Percentiles rank a stretch among this genome's conserved stretches.
phyloP scores from a whole-genome alignment of 2,888 invertebrate species.

The Dicroscelio sp. region DNA sequence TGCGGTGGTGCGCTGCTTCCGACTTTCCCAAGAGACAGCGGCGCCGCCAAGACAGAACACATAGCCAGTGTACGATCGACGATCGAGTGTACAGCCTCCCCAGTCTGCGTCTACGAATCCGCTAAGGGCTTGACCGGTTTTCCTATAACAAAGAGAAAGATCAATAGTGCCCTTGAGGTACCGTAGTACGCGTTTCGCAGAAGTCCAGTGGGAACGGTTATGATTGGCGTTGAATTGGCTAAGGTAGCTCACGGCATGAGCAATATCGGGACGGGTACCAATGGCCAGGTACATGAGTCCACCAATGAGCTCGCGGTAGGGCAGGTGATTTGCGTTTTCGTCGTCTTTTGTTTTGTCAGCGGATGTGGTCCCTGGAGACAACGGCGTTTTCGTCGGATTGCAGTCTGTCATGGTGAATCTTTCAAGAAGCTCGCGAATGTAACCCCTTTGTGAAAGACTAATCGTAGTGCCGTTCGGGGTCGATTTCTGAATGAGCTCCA shows the following conservation, averaged over 20 bases:
- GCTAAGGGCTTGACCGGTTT: neutral
- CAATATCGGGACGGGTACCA: neutral
- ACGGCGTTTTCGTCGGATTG: conserved; percentile 62
- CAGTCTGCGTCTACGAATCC: conserved; percentile 70
- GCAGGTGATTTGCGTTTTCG: neutral
- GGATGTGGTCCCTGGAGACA: neutral
- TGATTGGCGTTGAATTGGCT: neutral
- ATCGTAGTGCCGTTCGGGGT: neutral
- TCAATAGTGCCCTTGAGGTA: conserved; percentile 25
- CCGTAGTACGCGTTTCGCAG: neutral
- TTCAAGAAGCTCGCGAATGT: conserved; percentile 67
- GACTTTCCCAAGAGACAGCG: conserved; percentile 66
- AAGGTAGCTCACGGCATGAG: neutral
- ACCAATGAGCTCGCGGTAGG: neutral
- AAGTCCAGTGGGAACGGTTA: neutral
- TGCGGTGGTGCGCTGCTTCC: too few species aligned
- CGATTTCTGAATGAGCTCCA: conserved; percentile 74
- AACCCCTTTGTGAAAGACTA: conserved; percentile 45
- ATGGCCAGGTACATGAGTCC: conserved; percentile 11
- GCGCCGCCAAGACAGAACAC: conserved; percentile 50
- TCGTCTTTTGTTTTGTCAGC: neutral
- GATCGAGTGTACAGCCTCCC: conserved; percentile 47
- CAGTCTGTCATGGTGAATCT: conserved; percentile 78
- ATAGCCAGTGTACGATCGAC: conserved; percentile 73
- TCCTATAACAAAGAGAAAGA: neutral